Base-by-base conservation (phyloP, 2,113 vertebrate genomes). In the Macquaria australasica region DNA sequence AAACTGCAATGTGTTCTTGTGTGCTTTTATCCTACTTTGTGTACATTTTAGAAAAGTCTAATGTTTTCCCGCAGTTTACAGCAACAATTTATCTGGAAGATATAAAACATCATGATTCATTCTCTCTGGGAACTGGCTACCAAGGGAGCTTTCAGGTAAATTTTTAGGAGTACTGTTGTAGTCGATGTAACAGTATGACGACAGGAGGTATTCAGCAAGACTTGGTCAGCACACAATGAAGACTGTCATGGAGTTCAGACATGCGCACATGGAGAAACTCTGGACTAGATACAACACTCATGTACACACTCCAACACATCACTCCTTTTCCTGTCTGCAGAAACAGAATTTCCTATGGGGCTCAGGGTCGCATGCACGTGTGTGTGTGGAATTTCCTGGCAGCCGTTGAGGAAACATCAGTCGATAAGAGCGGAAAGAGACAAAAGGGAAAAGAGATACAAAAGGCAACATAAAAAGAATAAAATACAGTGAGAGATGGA, bases 291-390 rank as follows among this genome's bases (percentile, higher is more conserved):
- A 45, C 25, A 55, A 70, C 20, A 56, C 60, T 74, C n/a, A 68
- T 64, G 76, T 53, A 37, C 53, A 88, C 31, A 63, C 79, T 59
- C 41, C 6, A n/a, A 34, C 34, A 34, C 34, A 34, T 34, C 34
- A 34, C 34, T 77, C 56, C 37, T 18, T 73, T 91, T 94, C 91
- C 93, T 85, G 90, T 77, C 86, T 82, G 75, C 77, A 88, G 72
- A 85, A 84, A 79, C 83, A 88, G 79, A 89, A 41, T 76, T 93
- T 93, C 88, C 91, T 88, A 83, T 67, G 64, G 77, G 77, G 77
- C 82, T 87, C 45, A 15, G 64, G 87, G 92, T 85, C 73, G 6
- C 66, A 56, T 71, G 70, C 11, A 43, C 16, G 34, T 59, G 68
- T 23, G 28, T 55, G 39, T 37, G 18, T n/a, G 70, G 15, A 77